These are phyloP conservation scores for Esox lucius DNA, from an alignment of 2,797 vertebrate species.

Conservation along the genomic window DNA sequence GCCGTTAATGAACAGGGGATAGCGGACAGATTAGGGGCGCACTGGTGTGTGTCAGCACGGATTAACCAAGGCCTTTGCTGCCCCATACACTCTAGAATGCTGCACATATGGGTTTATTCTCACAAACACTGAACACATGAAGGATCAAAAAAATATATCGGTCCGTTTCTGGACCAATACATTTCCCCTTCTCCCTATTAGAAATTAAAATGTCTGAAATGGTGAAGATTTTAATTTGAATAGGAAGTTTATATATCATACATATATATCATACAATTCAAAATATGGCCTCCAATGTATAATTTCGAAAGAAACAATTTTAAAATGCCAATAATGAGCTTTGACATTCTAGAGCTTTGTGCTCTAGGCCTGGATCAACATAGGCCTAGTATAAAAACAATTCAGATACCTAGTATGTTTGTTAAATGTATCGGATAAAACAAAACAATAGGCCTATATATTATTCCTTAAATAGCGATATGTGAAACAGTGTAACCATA, in stretches of 20 bases:
- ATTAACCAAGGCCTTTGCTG: conserved; percentile 63
- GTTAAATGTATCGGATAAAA: neutral
- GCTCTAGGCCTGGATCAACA: neutral
- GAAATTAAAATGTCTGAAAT: neutral
- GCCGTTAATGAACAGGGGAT: conserved; percentile 14
- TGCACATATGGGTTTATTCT: neutral
- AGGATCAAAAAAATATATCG: neutral
- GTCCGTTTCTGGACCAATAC: neutral
- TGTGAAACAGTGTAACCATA: too few relatives aligned
- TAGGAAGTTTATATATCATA: too few relatives aligned
- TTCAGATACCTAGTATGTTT: too few relatives aligned
- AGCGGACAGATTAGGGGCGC: conserved; percentile 50
- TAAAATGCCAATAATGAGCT: too few relatives aligned
- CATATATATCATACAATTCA: too few relatives aligned
- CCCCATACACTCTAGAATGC: conserved; percentile 42
- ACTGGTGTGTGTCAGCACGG: conserved; percentile 64
- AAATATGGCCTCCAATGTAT: too few relatives aligned
- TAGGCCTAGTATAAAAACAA: neutral
- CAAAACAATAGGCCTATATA: neutral
- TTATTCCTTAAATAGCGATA: neutral
- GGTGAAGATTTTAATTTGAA: too few relatives aligned
- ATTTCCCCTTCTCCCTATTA: neutral
- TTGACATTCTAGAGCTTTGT: neutral
- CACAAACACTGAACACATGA: neutral
- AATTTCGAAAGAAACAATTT: too few relatives aligned